These are phyloP conservation scores for Machimus rusticus DNA, from an alignment of 2,888 invertebrate species.

Conservation along the genomic window DNA sequence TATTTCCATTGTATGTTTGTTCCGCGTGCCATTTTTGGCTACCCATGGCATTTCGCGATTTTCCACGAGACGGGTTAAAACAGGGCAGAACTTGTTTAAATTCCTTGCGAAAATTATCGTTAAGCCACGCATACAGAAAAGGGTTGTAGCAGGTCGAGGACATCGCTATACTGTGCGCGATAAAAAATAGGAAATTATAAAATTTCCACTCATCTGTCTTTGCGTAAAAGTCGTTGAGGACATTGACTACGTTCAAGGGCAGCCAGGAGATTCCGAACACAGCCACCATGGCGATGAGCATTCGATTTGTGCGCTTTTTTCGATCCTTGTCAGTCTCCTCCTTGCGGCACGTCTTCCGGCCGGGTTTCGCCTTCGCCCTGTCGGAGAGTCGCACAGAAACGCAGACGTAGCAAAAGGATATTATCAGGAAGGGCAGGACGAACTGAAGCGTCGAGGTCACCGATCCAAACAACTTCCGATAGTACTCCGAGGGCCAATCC, in stretches of 20 bases:
- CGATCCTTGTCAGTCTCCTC: slow-evolving; percentile 90
- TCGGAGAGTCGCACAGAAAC: slow-evolving; percentile 89
- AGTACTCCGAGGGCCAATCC: slow-evolving; percentile 86
- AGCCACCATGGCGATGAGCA: slow-evolving; percentile 97
- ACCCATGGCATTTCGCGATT: background rate
- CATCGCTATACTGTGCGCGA: slow-evolving; percentile 92
- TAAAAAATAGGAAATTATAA: slow-evolving; percentile 86
- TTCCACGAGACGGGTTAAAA: slow-evolving; percentile 62
- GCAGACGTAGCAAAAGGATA: slow-evolving; percentile 92
- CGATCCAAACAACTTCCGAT: slow-evolving; percentile 82
- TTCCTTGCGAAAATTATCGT: slow-evolving; percentile 90
- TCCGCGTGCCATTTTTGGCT: slow-evolving; percentile 62
- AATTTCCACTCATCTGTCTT: slow-evolving; percentile 79
- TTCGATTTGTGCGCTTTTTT: slow-evolving; percentile 91
- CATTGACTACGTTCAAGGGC: slow-evolving; percentile 88
- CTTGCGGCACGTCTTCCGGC: slow-evolving; percentile 80
- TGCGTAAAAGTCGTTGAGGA: slow-evolving; percentile 82
- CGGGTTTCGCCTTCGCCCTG: slow-evolving; percentile 84
- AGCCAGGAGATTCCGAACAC: slow-evolving; percentile 96
- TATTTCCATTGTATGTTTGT: slow-evolving; percentile 78
- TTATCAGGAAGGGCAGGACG: slow-evolving; percentile 90
- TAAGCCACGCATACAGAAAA: slow-evolving; percentile 96
- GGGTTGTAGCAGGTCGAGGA: slow-evolving; percentile 97
- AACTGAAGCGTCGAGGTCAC: slow-evolving; percentile 92
- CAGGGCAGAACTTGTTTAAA: slow-evolving; percentile 81